Conservation (phyloP, 2,113 vertebrate species). For the Phalacrocorax brasilianus region DNA sequence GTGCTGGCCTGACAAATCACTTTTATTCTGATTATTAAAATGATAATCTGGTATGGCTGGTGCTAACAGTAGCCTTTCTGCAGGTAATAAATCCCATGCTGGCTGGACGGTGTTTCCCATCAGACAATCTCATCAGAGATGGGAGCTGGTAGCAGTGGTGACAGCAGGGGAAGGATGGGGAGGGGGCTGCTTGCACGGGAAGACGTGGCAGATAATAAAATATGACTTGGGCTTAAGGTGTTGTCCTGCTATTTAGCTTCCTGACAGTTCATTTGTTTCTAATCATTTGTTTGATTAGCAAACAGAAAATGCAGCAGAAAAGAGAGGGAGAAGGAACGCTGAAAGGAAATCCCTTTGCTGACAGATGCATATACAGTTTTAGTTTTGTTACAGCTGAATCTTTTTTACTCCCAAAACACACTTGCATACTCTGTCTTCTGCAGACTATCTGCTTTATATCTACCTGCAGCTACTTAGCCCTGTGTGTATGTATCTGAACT, state of each 20-base stretch:
- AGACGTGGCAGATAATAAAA: not conserved
- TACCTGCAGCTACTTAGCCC: not conserved
- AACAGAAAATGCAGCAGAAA: not conserved
- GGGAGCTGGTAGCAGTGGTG: not conserved
- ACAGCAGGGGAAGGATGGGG: no score
- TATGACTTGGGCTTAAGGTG: not conserved
- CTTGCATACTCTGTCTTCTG: not conserved
- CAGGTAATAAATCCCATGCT: not conserved
- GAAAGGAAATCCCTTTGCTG: not conserved
- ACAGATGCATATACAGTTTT: not conserved
- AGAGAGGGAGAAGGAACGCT: not conserved
- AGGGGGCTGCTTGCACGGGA: not conserved
- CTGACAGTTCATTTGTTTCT: conserved; percentile 1
- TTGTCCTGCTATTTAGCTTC: not conserved
- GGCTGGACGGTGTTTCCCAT: not conserved
- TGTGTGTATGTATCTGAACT: not conserved
- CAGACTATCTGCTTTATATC: not conserved
- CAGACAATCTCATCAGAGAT: not conserved
- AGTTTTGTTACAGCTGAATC: not conserved
- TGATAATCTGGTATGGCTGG: not conserved
- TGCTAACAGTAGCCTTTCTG: not conserved
- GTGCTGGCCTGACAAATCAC: not conserved
- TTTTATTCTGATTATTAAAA: conserved; percentile 28
- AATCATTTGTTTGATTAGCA: conserved; percentile 8
- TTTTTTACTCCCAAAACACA: not conserved